These are phyloP conservation scores for Nipponia nippon DNA, from an alignment of 2,113 vertebrate genomes.

Conservation along the genomic window DNA sequence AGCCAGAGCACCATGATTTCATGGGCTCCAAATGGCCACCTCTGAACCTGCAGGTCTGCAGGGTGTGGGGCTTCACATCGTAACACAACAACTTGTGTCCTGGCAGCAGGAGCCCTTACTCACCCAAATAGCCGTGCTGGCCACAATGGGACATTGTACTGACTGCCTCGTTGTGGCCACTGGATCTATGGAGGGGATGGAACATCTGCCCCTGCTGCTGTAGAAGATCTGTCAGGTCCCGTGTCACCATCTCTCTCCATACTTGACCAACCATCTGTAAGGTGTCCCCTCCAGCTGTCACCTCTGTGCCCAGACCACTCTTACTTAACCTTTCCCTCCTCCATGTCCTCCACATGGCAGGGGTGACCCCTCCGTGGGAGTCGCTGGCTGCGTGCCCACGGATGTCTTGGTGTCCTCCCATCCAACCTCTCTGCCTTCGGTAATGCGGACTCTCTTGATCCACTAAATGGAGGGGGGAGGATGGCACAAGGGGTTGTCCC, in stretches of 20 bases:
- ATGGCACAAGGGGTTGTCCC: not conserved
- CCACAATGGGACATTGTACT: not conserved
- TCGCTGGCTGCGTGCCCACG: not conserved
- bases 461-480: not conserved
- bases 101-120: not conserved
- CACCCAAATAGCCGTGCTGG: not conserved
- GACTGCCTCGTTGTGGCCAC: too few relatives aligned
- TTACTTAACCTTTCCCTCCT: not conserved
- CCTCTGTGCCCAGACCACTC: not conserved
- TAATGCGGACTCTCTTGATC: not conserved
- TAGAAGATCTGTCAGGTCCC: not conserved
- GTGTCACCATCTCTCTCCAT: not conserved
- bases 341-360: not conserved
- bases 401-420: not conserved
- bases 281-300: not conserved
- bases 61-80: not conserved
- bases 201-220: not conserved
- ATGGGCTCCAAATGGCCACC: not conserved
- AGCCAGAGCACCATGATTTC: not conserved
- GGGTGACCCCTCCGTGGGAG: not conserved
- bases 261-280: not conserved
- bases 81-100: not conserved
- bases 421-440: not conserved
- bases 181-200: not conserved
- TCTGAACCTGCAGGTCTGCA: not conserved